These are phyloP conservation scores for Rhinatrema bivittatum DNA, from an alignment of 2,797 vertebrate genomes.

Conservation along the genomic window DNA sequence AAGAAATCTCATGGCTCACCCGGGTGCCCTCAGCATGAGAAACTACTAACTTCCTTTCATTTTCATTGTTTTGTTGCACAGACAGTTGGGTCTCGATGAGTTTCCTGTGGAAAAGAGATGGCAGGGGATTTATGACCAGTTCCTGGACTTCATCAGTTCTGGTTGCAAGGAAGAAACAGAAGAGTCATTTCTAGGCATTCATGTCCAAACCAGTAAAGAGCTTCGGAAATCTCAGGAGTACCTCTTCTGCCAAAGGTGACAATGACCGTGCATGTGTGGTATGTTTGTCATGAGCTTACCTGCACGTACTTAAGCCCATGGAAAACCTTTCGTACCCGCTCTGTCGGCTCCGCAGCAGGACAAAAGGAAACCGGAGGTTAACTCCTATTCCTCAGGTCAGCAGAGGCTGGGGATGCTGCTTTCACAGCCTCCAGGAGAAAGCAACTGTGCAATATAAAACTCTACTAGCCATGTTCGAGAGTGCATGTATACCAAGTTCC, in stretches of 20 bases:
- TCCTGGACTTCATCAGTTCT: conserved; percentile 43
- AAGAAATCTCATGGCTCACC: no score
- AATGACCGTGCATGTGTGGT: rapidly evolving
- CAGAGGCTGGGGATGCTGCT: neutral
- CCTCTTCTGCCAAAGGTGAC: conserved; percentile 49
- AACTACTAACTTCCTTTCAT: no score
- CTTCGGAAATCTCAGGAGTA: conserved; percentile 44
- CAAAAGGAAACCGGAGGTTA: neutral
- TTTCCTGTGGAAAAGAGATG: conserved; percentile 55
- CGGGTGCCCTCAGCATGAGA: no score
- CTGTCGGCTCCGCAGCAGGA: neutral
- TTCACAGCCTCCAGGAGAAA: no score
- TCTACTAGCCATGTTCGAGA: no score
- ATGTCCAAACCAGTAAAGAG: conserved; percentile 40
- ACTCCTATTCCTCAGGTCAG: neutral
- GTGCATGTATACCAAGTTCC: no score
- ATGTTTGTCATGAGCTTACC: neutral
- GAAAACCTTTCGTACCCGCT: neutral
- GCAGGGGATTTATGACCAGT: conserved; percentile 50
- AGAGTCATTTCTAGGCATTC: conserved; percentile 57
- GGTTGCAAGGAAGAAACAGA: conserved; percentile 46
- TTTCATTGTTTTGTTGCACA: neutral
- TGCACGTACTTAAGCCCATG: neutral
- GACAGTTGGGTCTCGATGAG: conserved; percentile 49
- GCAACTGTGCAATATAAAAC: no score